phyloP scores from a whole-genome alignment of 2,113 vertebrate genomes.

The Telmatochromis sp. region DNA sequence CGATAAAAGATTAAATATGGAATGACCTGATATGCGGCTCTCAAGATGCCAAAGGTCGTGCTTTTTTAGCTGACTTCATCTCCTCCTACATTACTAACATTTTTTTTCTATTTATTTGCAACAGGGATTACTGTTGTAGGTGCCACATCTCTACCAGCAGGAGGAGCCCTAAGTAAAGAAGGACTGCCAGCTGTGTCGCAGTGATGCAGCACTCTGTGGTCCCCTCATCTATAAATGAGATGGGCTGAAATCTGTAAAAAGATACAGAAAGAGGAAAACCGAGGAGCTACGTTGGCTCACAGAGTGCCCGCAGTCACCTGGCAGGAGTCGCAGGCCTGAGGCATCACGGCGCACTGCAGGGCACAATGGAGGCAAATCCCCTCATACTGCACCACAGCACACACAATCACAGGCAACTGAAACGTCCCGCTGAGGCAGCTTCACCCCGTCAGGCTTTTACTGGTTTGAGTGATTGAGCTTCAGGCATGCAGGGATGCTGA shows the following conservation, averaged over 20 bases:
- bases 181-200: slow-evolving; percentile 54
- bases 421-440: not conserved
- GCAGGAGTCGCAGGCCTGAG: not conserved
- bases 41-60: not conserved
- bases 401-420: not conserved
- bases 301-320: slow-evolving; percentile 32
- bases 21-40: not conserved
- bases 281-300: not conserved
- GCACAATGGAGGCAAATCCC: not conserved
- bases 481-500: not conserved
- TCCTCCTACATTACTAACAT: not conserved
- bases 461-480: not conserved
- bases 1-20: not conserved
- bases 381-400: not conserved
- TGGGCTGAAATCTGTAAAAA: slow-evolving; percentile 31
- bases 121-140: not conserved
- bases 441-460: not conserved
- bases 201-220: slow-evolving; percentile 58
- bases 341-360: not conserved
- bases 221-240: slow-evolving; percentile 15
- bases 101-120: slow-evolving; percentile 20
- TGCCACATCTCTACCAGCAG: slow-evolving; percentile 20
- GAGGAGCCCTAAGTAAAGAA: slow-evolving; percentile 30
- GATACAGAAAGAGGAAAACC: not conserved
- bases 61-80: slow-evolving; percentile 32